phyloP scores from a whole-genome alignment of 2,888 invertebrate genomes.

The Pterostichus madidus region DNA sequence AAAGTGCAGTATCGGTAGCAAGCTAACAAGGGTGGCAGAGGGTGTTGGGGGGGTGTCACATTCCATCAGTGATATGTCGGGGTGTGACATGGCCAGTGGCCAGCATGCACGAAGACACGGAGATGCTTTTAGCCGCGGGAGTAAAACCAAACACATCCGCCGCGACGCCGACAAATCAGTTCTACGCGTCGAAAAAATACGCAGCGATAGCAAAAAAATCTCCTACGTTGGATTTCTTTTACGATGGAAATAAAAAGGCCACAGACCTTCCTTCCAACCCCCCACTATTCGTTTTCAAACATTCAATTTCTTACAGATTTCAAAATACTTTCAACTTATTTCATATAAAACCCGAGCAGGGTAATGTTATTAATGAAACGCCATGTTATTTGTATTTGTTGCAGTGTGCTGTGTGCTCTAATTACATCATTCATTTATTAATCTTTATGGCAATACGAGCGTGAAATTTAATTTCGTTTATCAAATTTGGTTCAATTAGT shows the following conservation, averaged over 20 bases:
- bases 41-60: constrained; percentile 41
- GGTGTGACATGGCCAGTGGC: constrained; percentile 8
- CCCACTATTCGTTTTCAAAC: too few relatives aligned
- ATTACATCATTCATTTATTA: constrained; percentile 21
- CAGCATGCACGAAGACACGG: constrained; percentile 8
- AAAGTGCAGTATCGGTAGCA: constrained; percentile 16
- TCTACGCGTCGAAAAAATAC: constrained; percentile 21
- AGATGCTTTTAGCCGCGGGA: constrained; percentile 58
- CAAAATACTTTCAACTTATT: too few relatives aligned
- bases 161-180: constrained; percentile 47
- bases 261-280: too few relatives aligned
- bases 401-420: background rate
- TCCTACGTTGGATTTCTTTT: constrained; percentile 22
- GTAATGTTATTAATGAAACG: too few relatives aligned
- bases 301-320: too few relatives aligned
- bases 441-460: constrained; percentile 15
- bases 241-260: too few relatives aligned
- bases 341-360: too few relatives aligned
- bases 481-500: constrained; percentile 52
- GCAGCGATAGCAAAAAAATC: constrained; percentile 49
- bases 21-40: constrained; percentile 35
- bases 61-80: constrained; percentile 57
- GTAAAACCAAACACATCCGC: constrained; percentile 51
- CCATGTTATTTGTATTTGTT: too few relatives aligned
- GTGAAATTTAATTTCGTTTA: constrained; percentile 46